A percentile compares a stretch with the other conserved stretches of the same genome.
Evolutionary conservation across 2,888 invertebrate genomes (phyloP).

Genomic region (Glyphotaelius pellucidus): DNA sequence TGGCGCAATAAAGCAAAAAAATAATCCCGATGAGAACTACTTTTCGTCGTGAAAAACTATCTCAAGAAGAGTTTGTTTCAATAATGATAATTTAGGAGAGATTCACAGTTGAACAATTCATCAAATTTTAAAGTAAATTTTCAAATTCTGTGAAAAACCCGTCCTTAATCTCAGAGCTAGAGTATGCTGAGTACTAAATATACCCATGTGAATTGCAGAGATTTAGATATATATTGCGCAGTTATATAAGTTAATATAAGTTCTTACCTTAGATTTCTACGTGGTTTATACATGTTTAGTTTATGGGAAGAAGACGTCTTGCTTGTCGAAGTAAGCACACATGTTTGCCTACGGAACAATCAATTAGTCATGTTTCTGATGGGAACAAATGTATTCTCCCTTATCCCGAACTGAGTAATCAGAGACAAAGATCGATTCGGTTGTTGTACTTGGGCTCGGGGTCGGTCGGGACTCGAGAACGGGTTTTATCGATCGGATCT

Average conservation of each 20-base stretch:
- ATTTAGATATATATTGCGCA: background rate
- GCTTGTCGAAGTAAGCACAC: slow-evolving; percentile 17
- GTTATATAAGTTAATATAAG: no score
- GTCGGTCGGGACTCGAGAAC: background rate
- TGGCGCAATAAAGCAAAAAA: no score
- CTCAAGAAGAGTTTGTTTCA: no score
- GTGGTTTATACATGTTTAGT: background rate
- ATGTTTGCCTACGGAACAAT: slow-evolving; percentile 46
- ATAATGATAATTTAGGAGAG: no score
- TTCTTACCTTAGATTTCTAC: background rate
- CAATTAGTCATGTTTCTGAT: slow-evolving; percentile 41
- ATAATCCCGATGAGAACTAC: no score
- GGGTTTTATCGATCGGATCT: background rate
- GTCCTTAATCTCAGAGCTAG: no score
- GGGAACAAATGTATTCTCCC: slow-evolving; percentile 18
- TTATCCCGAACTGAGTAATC: background rate
- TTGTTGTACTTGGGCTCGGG: background rate
- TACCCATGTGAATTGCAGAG: background rate
- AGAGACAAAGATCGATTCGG: slow-evolving; percentile 38
- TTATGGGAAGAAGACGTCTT: background rate
- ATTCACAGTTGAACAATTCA: no score
- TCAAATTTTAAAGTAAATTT: no score
- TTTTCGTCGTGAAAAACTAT: no score
- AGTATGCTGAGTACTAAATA: no score
- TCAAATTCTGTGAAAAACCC: no score